Evolutionary conservation across 1,140 invertebrate genomes (phyloP), one percentile per base, ranked within the genome.

Genomic region (Neocloeon triangulifer): DNA sequence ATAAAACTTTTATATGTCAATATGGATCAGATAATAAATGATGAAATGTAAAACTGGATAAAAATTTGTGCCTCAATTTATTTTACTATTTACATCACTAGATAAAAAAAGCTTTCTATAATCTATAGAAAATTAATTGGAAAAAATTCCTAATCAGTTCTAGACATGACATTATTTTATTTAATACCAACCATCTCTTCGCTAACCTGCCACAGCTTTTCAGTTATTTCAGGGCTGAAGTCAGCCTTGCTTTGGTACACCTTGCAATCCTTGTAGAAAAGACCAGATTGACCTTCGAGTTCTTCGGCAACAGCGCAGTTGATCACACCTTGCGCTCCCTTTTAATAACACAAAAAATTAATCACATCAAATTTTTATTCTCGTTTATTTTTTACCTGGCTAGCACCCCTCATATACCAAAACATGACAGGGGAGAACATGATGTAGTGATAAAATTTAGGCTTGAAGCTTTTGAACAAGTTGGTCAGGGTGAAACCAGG

Each of bases 401-500:
- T 61, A 5, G 73, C 59, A 25, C 64, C 69, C 32, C 70, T 59
- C 60, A 81, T 64, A 43, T 66, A 77, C 17, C 78, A 45, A 12
- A 73, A 55, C 5, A 68, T 63, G 7, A 79, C 42, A 1, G 76
- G 75, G 2, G 66, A 53, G 47, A 77, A 63, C 4, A 74, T 26
- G 15, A 79, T 53, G 37, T 69, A 72, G 40, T 74, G 66, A 41
- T 73, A 71, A 64, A 70, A 76, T 43, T 57, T 65, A 26, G 73
- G 47, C 30, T 57, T 54, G 4, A 69, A 61, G 42, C 78, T 50
- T 43, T 80, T 68, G 42, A 67, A 75, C 37, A 77, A 52, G 33
- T 69, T 67, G 1, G 82, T 85, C 34, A 75, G 76, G 14, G 75
- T 75, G 47, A 84, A 79, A 17, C 85, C 84, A 14, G 84, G 85